Evolutionary conservation across 2,113 vertebrate genomes (phyloP).

Genomic region (Anarrhichthys ocellatus): DNA sequence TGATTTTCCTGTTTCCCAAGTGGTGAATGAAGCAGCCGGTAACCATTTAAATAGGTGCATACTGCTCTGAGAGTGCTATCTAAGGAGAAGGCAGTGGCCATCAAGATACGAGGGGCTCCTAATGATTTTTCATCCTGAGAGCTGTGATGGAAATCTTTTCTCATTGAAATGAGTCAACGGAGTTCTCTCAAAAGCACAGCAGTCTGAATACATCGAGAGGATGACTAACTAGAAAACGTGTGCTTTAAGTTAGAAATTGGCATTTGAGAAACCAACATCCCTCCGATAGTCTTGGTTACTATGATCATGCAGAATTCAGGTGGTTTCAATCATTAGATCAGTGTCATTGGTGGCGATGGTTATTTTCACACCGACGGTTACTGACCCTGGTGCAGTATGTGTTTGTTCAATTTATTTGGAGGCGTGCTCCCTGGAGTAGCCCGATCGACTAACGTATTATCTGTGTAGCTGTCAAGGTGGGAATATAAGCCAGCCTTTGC

Average conservation of each 20-base stretch:
- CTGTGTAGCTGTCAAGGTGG: conserved; percentile 62
- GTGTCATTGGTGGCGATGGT: neutral
- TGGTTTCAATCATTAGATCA: neutral
- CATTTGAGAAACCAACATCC: neutral
- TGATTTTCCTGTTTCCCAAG: conserved; percentile 40
- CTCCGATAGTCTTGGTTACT: neutral
- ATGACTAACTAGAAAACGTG: conserved; percentile 19
- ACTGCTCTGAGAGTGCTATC: conserved; percentile 40
- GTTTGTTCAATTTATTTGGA: conserved; percentile 22
- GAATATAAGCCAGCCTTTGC: conserved; percentile 62
- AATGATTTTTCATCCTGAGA: conserved; percentile 54
- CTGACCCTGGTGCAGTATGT: neutral
- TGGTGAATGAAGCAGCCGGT: conserved; percentile 49
- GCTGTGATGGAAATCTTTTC: conserved; percentile 41
- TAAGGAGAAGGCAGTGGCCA: conserved; percentile 46
- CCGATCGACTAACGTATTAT: conserved; percentile 37
- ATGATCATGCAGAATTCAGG: neutral
- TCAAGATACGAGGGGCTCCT: conserved; percentile 54
- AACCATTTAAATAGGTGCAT: conserved; percentile 53
- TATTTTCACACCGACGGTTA: neutral
- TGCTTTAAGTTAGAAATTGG: conserved; percentile 28
- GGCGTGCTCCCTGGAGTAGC: conserved; percentile 23
- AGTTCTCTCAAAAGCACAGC: conserved; percentile 43
- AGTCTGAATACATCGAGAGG: conserved; percentile 30
- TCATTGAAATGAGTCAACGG: conserved; percentile 56